Conservation (phyloP, 2,113 vertebrate genomes). For the Microcebus lehilahytsara region DNA sequence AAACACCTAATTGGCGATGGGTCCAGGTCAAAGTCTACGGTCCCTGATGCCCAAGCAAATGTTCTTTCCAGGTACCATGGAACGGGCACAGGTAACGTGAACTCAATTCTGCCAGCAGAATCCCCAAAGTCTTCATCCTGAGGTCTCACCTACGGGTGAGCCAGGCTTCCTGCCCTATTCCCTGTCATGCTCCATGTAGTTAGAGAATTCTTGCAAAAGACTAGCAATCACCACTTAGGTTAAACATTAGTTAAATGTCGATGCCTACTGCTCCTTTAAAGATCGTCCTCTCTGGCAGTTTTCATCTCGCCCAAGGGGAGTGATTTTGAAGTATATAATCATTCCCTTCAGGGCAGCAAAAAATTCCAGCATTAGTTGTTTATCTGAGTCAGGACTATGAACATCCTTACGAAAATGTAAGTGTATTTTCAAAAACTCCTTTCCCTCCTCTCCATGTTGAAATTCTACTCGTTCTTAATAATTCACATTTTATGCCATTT, state of each 20-base stretch:
- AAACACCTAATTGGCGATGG: background rate
- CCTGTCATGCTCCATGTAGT: background rate
- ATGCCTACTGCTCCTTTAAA: no score
- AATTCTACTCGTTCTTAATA: background rate
- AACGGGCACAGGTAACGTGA: background rate
- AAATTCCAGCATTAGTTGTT: background rate
- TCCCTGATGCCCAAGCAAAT: background rate
- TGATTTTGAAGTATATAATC: background rate
- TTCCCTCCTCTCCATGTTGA: background rate
- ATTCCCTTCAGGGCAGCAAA: no score
- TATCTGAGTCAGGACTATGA: background rate
- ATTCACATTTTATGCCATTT: background rate
- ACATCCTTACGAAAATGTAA: background rate
- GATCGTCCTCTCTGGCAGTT: background rate
- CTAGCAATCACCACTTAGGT: no score
- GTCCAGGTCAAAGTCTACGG: background rate
- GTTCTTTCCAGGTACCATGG: background rate
- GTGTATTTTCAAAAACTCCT: background rate
- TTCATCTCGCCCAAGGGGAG: background rate
- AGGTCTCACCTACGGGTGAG: fast-evolving
- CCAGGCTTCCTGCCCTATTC: background rate
- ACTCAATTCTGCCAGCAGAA: background rate
- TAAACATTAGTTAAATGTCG: no score
- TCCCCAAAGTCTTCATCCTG: no score
- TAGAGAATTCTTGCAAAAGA: background rate